A percentile compares a stretch with the other conserved stretches of the same genome.
phyloP scores from a whole-genome alignment of 35 echinoderm and acorn worm genomes.

The Ophioderma brevispina region DNA sequence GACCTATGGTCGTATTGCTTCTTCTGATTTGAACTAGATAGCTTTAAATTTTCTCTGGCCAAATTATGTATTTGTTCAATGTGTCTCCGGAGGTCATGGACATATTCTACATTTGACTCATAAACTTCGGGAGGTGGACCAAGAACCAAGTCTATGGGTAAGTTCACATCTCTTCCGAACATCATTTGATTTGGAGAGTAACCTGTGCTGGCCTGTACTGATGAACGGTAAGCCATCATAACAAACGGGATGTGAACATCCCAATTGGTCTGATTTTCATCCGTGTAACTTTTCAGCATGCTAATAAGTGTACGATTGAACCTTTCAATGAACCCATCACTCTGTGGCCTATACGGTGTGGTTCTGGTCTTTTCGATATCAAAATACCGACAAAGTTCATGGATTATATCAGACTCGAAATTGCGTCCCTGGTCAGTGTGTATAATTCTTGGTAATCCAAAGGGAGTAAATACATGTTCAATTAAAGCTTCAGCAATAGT shows the following conservation, averaged over 20 bases:
- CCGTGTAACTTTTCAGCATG: constrained; percentile 22
- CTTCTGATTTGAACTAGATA: not conserved
- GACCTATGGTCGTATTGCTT: not conserved
- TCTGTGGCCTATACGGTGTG: constrained; percentile 37
- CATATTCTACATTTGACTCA: not conserved
- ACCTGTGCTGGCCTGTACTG: constrained; percentile 44
- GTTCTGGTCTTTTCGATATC: constrained; percentile 64
- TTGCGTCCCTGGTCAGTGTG: constrained; percentile 61
- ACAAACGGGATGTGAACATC: constrained; percentile 46
- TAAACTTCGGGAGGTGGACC: not conserved
- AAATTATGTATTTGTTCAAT: not conserved
- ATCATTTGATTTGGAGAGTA: constrained; percentile 54
- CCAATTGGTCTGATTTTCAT: constrained; percentile 45
- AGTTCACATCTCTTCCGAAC: constrained; percentile 44
- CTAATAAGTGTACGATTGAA: constrained; percentile 36
- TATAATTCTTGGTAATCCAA: constrained; percentile 8
- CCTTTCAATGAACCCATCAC: constrained; percentile 53
- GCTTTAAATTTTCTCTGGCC: not conserved
- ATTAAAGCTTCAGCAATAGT: constrained; percentile 28
- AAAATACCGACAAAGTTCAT: constrained; percentile 36
- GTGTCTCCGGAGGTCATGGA: not conserved
- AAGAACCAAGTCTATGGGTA: constrained; percentile 50
- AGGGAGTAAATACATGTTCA: constrained; percentile 28
- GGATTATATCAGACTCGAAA: constrained; percentile 54
- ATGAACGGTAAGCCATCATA: constrained; percentile 49